Evolutionary conservation across 2,113 vertebrate species (phyloP).

Genomic region (cattle (Bos taurus)): ARS-UCD2.0 NC_037342.1:4800001-4800500

Average conservation of each 20-base stretch:
- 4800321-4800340: background rate
- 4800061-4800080: background rate
- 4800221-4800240: background rate
- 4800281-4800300: background rate
- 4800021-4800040: background rate
- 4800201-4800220: background rate
- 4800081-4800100: background rate
- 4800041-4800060: background rate
- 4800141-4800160: background rate
- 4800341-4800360: background rate
- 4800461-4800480: background rate
- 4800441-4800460: background rate
- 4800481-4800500: background rate
- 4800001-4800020: background rate
- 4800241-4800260: background rate
- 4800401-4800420: background rate
- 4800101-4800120: background rate
- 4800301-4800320: background rate
- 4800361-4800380: background rate
- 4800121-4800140: background rate
- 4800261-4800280: background rate
- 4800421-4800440: background rate
- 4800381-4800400: background rate
- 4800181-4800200: fast-evolving
- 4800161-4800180: background rate